Base-by-base conservation (phyloP, 1,140 invertebrate species). In the Polyergus mexicanus region DNA sequence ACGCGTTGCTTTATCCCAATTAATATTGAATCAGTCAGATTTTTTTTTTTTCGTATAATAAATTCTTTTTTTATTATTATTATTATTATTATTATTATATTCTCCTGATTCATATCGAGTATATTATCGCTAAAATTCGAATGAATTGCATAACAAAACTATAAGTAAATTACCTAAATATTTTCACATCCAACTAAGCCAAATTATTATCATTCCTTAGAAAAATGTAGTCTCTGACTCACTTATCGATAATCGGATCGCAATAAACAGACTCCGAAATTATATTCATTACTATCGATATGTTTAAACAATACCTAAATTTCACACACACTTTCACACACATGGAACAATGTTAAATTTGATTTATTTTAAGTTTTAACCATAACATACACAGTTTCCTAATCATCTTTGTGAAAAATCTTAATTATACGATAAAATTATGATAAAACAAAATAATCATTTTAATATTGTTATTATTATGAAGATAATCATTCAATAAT, bases 41-140 rank as follows among this genome's bases (percentile, higher is more conserved):
- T 80, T 80, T 44, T 32, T 80, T 80, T 44, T 80, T 80, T 35
- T 66, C 19, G 8, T 38, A 19, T 54, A 35, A 66, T 69, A 25
- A 66, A 41, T 25, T 4, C 13, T 22, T 10, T 25, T 35, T 51
- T 54, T 77, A 88, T 85, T 93, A 28, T n/a, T n/a, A n/a, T n/a
- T n/a, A n/a, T n/a, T n/a, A n/a, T n/a, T n/a, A n/a, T n/a, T n/a
- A n/a, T n/a, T n/a, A n/a, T n/a, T n/a, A n/a, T n/a, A n/a, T n/a
- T n/a, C n/a, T 44, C 7, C 32, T 63, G 22, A 76, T 38, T 76
- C 7, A 44, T 19, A 62, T 28, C 25, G 25, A 28, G 25, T 28
- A 19, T 63, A 32, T 25, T 3, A 22, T n/a, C 25, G 10, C 25
- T 44, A 35, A 63, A 63, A 74, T 74, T 38, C 13, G 1, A 35